Base-by-base conservation (phyloP, 2,888 invertebrate genomes). In the Drosophila nr. medialis region DNA sequence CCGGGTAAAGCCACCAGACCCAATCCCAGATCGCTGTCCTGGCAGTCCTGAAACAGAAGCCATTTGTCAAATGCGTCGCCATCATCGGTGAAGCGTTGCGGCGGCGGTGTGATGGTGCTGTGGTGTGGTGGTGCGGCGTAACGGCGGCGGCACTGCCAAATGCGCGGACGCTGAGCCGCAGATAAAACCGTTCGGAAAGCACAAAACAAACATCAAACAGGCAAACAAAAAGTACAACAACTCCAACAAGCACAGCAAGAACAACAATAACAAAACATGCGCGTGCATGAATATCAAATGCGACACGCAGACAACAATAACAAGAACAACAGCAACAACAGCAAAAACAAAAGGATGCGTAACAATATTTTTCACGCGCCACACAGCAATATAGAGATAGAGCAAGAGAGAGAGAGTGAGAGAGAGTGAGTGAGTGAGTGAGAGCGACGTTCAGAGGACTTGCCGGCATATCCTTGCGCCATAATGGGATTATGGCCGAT, bases 401-500 rank as follows among this genome's bases (percentile, higher is more conserved):
- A 74, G 73, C 54, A 58, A 42, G 40, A 56, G 40, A 8, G 30
- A 51, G 48, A 3, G 30, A 21, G 27, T 18, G 21, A 11, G 45
- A n/a, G 48, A 42, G 50, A 59, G 50, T 30, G 62, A 10, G 36
- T 24, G 64, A 2, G 50, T 36, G 56, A 40, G 68, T 2, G 61
- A 15, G 72, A 42, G 61, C 13, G 40, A 55, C 6, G 32, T 55
- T 36, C 24, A 53, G 75, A 69, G 79, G 60, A 74, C 73, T 72
- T 69, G 64, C 66, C 63, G 77, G 83, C 85, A 90, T 91, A 92
- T 91, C 91, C 92, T 89, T 90, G 90, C 81, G 84, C 86, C 91
- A 84, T 92, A 92, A 93, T 93, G 92, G 93, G 93, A 93, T 93
- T 93, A 93, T 92, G 92, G 90, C 88, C 92, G 93, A 93, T 93